These are phyloP conservation scores for Erebia aethiops DNA, from an alignment of 2,888 invertebrate genomes.

Conservation along the genomic window DNA sequence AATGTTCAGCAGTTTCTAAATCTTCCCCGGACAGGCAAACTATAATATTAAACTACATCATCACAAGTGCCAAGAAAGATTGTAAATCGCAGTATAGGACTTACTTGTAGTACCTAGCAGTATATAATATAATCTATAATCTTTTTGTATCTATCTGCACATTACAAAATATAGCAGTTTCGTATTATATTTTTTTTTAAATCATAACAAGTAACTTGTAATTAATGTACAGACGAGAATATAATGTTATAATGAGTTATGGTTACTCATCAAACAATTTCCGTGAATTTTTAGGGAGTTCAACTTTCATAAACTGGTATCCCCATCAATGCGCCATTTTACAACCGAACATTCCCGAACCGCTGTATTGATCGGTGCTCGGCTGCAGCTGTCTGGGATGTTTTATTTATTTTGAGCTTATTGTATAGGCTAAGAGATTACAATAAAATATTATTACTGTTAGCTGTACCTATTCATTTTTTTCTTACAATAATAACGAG, in stretches of 20 bases:
- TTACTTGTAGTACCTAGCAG: no score
- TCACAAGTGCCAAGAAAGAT: no score
- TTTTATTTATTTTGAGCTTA: slow-evolving; percentile 13
- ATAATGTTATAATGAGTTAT: no score
- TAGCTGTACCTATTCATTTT: not conserved
- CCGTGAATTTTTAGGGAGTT: not conserved
- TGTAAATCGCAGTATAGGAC: no score
- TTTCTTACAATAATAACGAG: not conserved
- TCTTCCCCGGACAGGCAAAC: no score
- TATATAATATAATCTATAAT: no score
- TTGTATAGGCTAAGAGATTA: slow-evolving; percentile 29
- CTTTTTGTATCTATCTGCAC: no score
- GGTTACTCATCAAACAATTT: not conserved
- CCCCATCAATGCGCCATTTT: slow-evolving; percentile 34
- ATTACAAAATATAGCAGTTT: no score
- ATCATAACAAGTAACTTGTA: not conserved
- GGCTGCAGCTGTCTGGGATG: slow-evolving; percentile 11
- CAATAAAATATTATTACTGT: slow-evolving; percentile 9
- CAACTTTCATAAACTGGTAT: slow-evolving; percentile 21
- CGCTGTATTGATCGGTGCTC: slow-evolving; percentile 29
- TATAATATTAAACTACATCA: no score
- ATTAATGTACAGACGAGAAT: not conserved
- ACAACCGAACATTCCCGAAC: slow-evolving; percentile 25
- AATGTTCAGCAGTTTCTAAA: no score
- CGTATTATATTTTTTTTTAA: no score